phyloP scores from a whole-genome alignment of 92 coral and sea anemone species.

The Desmophyllum pertusum region DNA sequence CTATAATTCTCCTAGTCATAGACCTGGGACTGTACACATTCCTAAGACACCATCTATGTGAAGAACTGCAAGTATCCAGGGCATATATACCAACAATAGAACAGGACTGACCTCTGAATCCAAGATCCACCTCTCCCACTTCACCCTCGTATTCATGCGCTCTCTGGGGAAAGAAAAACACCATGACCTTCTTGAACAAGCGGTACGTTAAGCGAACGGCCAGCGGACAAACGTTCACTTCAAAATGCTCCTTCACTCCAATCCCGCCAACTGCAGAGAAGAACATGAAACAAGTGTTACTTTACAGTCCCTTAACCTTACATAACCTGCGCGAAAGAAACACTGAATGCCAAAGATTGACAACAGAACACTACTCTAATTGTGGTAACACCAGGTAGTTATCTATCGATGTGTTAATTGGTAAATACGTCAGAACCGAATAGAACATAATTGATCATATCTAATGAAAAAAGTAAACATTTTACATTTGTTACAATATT shows the following conservation, averaged over 20 bases:
- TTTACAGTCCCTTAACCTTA: neutral
- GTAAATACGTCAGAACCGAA: neutral
- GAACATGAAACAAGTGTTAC: neutral
- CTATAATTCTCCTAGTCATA: no score
- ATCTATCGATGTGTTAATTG: no score
- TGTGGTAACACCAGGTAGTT: no score
- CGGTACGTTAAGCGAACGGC: conserved; percentile 89
- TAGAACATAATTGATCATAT: no score
- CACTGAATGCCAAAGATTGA: no score
- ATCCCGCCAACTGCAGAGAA: conserved; percentile 88
- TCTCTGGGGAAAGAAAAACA: conserved; percentile 95
- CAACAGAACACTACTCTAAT: no score
- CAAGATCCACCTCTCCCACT: conserved; percentile 80
- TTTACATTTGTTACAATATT: neutral
- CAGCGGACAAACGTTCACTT: conserved; percentile 98
- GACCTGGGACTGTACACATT: no score
- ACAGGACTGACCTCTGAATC: conserved; percentile 67
- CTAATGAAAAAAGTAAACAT: no score
- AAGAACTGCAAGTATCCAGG: neutral
- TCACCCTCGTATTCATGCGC: conserved; percentile 92
- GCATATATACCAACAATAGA: neutral
- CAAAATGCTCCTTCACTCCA: conserved; percentile 97
- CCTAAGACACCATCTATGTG: no score
- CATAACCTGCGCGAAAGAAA: no score
- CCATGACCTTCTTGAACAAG: conserved; percentile 90